Evolutionary conservation across 2,797 vertebrate genomes (phyloP).

Genomic region (Karalla daura): DNA sequence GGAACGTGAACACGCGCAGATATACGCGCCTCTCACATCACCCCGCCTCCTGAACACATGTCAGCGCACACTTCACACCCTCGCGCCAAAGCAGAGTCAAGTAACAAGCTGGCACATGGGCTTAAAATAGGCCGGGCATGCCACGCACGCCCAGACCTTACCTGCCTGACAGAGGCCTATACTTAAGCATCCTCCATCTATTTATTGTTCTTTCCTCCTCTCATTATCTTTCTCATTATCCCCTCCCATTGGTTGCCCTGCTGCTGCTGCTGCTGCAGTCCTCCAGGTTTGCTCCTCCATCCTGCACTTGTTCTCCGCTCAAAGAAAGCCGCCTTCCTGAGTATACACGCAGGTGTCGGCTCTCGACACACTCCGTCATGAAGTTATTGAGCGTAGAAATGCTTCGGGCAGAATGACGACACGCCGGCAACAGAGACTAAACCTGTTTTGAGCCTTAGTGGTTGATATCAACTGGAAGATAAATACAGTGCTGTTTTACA

Average conservation of each 20-base stretch:
- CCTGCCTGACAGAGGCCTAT: constrained; percentile 46
- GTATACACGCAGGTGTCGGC: constrained; percentile 4
- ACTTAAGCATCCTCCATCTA: constrained; percentile 32
- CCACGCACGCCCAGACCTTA: constrained; percentile 56
- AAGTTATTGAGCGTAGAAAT: not conserved
- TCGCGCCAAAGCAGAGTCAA: constrained; percentile 40
- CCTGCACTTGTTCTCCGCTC: constrained; percentile 21
- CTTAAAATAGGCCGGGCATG: constrained; percentile 66
- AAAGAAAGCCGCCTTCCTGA: constrained; percentile 1
- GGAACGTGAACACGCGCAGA: constrained; percentile 16
- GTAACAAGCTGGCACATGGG: constrained; percentile 54
- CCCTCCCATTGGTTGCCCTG: constrained; percentile 17
- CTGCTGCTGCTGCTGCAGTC: constrained; percentile 8
- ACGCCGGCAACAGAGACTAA: not conserved
- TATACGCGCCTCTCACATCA: constrained; percentile 40
- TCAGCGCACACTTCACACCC: constrained; percentile 70
- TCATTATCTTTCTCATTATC: constrained; percentile 50
- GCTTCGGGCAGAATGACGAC: not conserved
- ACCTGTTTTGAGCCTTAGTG: not conserved
- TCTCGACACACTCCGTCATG: not conserved
- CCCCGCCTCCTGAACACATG: constrained; percentile 67
- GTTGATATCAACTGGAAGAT: not conserved
- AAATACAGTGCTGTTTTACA: not conserved
- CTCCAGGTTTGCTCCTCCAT: constrained; percentile 36
- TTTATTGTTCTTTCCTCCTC: constrained; percentile 43